phyloP scores from a whole-genome alignment of 1,140 invertebrate species.

The Bombus sylvicola region DNA sequence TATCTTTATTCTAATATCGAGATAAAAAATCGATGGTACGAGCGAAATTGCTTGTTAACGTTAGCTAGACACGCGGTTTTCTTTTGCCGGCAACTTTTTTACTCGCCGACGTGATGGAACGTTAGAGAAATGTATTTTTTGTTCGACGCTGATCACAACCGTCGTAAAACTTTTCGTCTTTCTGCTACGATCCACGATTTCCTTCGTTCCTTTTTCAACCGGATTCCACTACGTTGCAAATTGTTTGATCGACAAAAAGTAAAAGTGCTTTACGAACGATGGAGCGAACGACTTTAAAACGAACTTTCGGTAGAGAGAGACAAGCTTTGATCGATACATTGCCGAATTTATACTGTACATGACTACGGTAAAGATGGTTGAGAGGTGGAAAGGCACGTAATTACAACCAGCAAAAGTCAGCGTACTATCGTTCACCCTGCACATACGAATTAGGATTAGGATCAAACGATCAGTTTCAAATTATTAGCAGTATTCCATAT shows the following conservation, averaged over 20 bases:
- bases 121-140: neutral
- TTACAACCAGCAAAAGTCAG: neutral
- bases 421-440: neutral
- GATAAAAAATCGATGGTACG: neutral
- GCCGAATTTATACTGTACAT: neutral
- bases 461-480: too few species aligned
- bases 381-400: neutral
- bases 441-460: neutral
- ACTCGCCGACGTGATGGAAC: neutral
- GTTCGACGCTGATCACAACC: neutral
- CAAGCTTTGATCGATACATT: constrained; percentile 5
- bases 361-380: neutral
- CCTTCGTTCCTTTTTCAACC: neutral
- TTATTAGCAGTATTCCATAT: too few species aligned
- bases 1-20: neutral
- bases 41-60: neutral
- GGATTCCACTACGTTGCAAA: neutral
- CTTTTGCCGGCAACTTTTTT: neutral
- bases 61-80: neutral
- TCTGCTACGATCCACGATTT: too few species aligned
- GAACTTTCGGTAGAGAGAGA: neutral
- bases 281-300: neutral
- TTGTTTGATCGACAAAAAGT: neutral
- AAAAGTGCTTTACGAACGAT: neutral
- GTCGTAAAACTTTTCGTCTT: too few species aligned